phyloP scores from a whole-genome alignment of 2,888 invertebrate species.

The Dorcus hopei region DNA sequence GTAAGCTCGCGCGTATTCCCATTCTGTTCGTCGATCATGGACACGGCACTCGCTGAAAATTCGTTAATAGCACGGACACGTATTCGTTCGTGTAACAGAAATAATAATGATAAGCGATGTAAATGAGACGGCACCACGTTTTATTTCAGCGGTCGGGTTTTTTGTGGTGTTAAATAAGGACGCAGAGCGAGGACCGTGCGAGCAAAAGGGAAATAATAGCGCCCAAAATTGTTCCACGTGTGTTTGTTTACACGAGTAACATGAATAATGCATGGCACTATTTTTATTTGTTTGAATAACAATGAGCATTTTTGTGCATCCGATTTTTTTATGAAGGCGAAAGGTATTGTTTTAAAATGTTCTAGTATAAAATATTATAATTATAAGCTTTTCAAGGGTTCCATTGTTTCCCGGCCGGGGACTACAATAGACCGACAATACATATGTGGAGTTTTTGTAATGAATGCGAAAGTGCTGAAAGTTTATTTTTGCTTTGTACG shows the following conservation, averaged over 20 bases:
- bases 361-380: constrained; percentile 28
- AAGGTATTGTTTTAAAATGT: constrained; percentile 33
- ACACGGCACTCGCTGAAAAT: too few relatives aligned
- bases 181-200: too few relatives aligned
- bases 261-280: constrained; percentile 35
- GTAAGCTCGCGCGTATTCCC: too few relatives aligned
- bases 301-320: constrained; percentile 29
- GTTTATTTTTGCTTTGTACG: neutral
- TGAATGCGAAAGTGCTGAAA: constrained; percentile 1
- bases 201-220: neutral
- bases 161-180: too few relatives aligned
- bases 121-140: too few relatives aligned
- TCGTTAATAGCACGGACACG: too few relatives aligned
- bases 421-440: neutral
- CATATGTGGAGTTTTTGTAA: neutral
- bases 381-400: constrained; percentile 10
- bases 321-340: constrained; percentile 28
- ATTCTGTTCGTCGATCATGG: too few relatives aligned
- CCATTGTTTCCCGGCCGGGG: constrained; percentile 5
- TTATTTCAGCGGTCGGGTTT: too few relatives aligned
- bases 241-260: neutral
- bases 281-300: constrained; percentile 34
- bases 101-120: too few relatives aligned
- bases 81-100: too few relatives aligned
- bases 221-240: neutral